A percentile compares a stretch with the other conserved stretches of the same genome.
Conservation (phyloP, 2,113 vertebrate genomes). For the Probosciger aterrimus region DNA sequence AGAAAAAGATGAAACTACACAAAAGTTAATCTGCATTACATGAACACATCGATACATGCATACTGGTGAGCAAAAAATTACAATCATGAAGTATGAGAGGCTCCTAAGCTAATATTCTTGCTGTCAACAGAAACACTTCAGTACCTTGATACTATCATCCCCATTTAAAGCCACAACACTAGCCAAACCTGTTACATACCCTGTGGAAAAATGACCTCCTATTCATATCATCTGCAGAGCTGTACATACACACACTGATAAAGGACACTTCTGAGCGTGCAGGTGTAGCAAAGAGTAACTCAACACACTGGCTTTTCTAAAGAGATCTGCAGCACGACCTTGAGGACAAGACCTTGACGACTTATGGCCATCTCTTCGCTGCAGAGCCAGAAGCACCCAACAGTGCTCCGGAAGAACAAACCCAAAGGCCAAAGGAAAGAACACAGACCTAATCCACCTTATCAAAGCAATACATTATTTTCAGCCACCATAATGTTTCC, state of each 20-base stretch:
- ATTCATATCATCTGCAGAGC: neutral
- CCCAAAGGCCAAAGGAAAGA: neutral
- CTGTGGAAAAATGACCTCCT: neutral
- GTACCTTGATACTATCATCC: neutral
- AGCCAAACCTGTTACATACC: neutral
- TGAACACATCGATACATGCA: neutral
- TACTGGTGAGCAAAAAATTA: neutral
- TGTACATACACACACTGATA: neutral
- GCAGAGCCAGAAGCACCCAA: neutral
- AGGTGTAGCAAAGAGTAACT: neutral
- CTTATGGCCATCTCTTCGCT: neutral
- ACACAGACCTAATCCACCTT: neutral
- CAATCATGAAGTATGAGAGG: neutral
- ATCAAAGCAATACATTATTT: conserved; percentile 32
- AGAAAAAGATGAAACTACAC: neutral
- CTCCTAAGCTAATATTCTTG: neutral
- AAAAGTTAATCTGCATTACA: neutral
- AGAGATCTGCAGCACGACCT: conserved; percentile 12
- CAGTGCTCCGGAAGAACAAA: neutral
- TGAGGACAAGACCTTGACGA: conserved; percentile 30
- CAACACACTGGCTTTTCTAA: neutral
- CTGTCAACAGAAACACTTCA: neutral
- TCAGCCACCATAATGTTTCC: conserved; percentile 48
- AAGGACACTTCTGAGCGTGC: neutral
- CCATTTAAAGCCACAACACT: neutral